Percentiles rank a stretch among this genome's conserved stretches.
phyloP scores from a whole-genome alignment of 2,888 invertebrate species.

The Drosophila atroscutellata region DNA sequence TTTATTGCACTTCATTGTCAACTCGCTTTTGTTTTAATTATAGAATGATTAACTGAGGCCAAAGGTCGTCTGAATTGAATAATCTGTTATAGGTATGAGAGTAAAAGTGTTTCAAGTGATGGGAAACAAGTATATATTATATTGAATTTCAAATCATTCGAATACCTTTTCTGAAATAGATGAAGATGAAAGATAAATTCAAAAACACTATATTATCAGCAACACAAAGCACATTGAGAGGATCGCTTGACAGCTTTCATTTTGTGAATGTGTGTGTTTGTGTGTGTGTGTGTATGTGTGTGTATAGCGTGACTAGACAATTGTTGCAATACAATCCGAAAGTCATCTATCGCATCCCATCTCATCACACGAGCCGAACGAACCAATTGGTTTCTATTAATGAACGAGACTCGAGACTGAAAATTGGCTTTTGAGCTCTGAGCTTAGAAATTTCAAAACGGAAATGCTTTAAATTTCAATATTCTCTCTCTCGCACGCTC shows the following conservation, averaged over 20 bases:
- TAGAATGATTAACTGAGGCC: background rate
- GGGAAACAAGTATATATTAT: background rate
- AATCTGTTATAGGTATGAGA: background rate
- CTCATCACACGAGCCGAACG: conserved; percentile 28
- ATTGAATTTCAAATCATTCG: background rate
- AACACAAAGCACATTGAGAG: conserved; percentile 1
- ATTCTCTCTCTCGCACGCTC: background rate
- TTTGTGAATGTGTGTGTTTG: conserved; percentile 3
- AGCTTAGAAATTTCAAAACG: conserved; percentile 43
- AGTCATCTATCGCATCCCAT: conserved; percentile 23
- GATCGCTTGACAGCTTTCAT: conserved; percentile 18
- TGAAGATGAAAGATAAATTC: background rate
- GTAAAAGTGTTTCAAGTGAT: background rate
- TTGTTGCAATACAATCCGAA: conserved; percentile 23
- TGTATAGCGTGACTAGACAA: conserved; percentile 43
- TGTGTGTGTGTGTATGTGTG: conserved; percentile 18
- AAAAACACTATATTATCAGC: conserved; percentile 1
- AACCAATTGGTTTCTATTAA: conserved; percentile 73
- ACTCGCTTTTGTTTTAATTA: conserved; percentile 15
- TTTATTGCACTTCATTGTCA: conserved; percentile 1
- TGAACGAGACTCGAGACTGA: conserved; percentile 46
- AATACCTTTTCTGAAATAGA: background rate
- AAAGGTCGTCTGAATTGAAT: background rate
- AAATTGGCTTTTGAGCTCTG: conserved; percentile 43
- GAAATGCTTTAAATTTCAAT: conserved; percentile 70